A percentile compares a stretch with the other conserved stretches of the same genome.
phyloP scores from a whole-genome alignment of 2,888 invertebrate species.

The Nebria salina region DNA sequence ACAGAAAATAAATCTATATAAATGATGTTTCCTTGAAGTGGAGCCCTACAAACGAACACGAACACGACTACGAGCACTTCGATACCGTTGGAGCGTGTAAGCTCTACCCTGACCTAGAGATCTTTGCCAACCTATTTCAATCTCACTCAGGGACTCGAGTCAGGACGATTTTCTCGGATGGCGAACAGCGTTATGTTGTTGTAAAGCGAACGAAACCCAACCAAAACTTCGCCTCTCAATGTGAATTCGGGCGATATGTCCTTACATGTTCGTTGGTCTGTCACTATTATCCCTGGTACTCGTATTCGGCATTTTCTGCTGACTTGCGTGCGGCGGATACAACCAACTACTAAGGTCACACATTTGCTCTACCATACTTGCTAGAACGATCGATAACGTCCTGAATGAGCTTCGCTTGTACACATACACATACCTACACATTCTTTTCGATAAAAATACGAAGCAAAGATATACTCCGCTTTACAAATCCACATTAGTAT shows the following conservation, averaged over 20 bases:
- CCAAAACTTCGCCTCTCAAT: neutral
- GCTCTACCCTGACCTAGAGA: neutral
- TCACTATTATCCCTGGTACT: neutral
- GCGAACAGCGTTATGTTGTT: neutral
- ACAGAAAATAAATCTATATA: neutral
- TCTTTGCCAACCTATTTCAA: neutral
- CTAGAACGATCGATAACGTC: neutral
- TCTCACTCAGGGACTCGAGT: neutral
- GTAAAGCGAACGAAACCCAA: neutral
- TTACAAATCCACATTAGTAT: too few relatives aligned
- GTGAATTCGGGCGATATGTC: conserved; percentile 16
- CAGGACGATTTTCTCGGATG: neutral
- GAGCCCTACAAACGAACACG: neutral
- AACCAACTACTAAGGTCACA: neutral
- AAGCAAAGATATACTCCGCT: too few relatives aligned
- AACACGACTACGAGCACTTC: neutral
- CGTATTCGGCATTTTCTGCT: conserved; percentile 4
- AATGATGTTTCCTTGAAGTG: neutral
- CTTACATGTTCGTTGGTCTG: conserved; percentile 11
- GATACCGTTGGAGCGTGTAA: neutral
- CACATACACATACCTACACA: too few relatives aligned
- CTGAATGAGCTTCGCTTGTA: neutral
- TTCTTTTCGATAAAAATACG: too few relatives aligned
- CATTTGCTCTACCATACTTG: neutral
- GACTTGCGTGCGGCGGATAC: conserved; percentile 1